Evolutionary conservation across 1,140 invertebrate genomes (phyloP).

Genomic region (Ceratosolen fusciceps): DNA sequence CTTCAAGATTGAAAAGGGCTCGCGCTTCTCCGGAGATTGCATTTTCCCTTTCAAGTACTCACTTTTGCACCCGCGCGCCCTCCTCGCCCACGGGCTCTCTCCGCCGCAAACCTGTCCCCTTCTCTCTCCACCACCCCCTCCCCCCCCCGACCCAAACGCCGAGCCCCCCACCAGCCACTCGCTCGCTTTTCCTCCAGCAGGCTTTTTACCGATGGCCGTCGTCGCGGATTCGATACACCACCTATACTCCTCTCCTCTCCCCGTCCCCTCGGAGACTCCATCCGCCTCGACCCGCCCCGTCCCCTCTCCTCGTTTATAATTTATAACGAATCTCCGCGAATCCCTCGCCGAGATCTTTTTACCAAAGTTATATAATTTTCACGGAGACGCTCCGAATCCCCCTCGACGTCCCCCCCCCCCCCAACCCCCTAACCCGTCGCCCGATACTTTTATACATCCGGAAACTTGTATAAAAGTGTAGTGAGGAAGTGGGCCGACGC

Average conservation of each 20-base stretch:
- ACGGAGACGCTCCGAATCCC: no score
- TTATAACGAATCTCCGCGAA: neutral
- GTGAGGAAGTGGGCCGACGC: constrained; percentile 2
- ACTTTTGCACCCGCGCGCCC: neutral
- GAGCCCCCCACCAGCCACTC: neutral
- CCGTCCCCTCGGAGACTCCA: no score
- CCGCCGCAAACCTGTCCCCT: no score
- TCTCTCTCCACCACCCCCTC: neutral
- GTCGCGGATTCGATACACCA: no score
- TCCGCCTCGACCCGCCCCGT: no score
- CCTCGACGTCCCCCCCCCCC: no score
- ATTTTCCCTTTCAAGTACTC: constrained; percentile 5
- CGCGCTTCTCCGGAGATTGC: neutral
- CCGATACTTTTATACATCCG: neutral
- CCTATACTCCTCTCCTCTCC: no score
- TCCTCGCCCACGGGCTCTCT: neutral
- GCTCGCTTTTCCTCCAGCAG: no score
- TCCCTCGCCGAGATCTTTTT: neutral
- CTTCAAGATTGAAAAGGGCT: constrained; percentile 52
- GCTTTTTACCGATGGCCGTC: no score
- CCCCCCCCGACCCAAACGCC: neutral
- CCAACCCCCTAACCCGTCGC: no score
- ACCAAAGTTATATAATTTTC: constrained; percentile 27
- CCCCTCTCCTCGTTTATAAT: neutral
- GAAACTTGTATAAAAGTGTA: constrained; percentile 12